These are phyloP conservation scores for Odontamblyopus lacepedii DNA, from an alignment of 2,797 vertebrate species.

Conservation along the genomic window DNA sequence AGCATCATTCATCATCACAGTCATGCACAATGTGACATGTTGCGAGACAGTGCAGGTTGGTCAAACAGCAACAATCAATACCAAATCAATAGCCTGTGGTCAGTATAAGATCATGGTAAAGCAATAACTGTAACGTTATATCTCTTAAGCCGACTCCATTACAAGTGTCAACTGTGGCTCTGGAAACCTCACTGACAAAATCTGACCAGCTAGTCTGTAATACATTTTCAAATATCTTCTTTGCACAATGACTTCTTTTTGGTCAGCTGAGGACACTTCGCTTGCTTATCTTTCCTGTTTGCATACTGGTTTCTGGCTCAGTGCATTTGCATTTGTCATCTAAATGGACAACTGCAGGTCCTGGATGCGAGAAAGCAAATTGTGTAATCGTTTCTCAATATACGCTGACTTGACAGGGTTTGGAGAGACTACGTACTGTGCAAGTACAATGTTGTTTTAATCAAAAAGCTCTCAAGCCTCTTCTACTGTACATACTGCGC, in stretches of 20 bases:
- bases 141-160: background rate
- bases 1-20: background rate
- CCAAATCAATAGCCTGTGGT: slow-evolving; percentile 12
- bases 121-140: background rate
- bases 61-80: slow-evolving; percentile 14
- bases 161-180: background rate
- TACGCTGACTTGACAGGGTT: slow-evolving; percentile 20
- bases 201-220: background rate
- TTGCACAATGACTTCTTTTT: background rate
- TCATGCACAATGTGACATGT: background rate
- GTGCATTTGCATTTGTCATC: background rate
- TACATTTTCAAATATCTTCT: background rate
- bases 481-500: background rate
- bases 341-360: slow-evolving; percentile 17
- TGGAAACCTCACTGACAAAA: background rate
- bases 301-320: background rate
- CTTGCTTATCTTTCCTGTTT: background rate
- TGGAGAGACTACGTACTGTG: slow-evolving; percentile 12
- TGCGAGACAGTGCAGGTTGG: background rate
- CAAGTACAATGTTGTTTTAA: background rate
- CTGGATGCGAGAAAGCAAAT: slow-evolving; percentile 26
- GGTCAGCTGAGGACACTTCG: background rate
- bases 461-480: background rate
- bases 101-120: slow-evolving; percentile 7
- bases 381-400: slow-evolving; percentile 21